Conservation (phyloP, 2,113 vertebrate genomes). For the Nothocercus julius region DNA sequence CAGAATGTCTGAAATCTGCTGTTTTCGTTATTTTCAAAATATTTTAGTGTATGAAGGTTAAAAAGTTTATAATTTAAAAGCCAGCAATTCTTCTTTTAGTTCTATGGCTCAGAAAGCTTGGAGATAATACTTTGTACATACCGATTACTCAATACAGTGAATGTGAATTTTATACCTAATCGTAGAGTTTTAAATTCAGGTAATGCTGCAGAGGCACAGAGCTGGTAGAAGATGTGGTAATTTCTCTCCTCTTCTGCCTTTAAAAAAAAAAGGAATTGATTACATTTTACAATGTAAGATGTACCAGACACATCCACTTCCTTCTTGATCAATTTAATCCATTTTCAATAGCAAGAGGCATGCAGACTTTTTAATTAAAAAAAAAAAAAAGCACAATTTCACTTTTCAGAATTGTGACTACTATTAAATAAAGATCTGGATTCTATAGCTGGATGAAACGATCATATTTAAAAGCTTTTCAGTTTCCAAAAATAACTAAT, state of each 20-base stretch:
- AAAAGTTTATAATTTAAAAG: background rate
- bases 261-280: slow-evolving; percentile 72
- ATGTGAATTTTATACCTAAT: slow-evolving; percentile 81
- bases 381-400: background rate
- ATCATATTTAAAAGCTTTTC: background rate
- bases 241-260: slow-evolving; percentile 98
- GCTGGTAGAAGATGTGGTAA: slow-evolving; percentile 98
- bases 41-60: background rate
- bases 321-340: background rate
- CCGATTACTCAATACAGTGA: background rate
- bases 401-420: background rate
- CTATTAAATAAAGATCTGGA: slow-evolving; percentile 11
- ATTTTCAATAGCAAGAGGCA: slow-evolving; percentile 8
- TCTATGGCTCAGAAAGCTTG: background rate
- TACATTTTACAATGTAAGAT: slow-evolving; percentile 51
- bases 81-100: background rate
- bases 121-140: background rate
- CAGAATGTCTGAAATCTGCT: background rate
- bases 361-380: background rate
- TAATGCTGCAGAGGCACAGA: slow-evolving; percentile 92
- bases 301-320: background rate
- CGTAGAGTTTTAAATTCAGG: slow-evolving; percentile 90
- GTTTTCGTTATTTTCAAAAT: background rate
- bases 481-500: slow-evolving; percentile 45
- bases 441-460: background rate